Base-by-base conservation (phyloP, 2,888 invertebrate species). In the Yponomeuta cagnagella region DNA sequence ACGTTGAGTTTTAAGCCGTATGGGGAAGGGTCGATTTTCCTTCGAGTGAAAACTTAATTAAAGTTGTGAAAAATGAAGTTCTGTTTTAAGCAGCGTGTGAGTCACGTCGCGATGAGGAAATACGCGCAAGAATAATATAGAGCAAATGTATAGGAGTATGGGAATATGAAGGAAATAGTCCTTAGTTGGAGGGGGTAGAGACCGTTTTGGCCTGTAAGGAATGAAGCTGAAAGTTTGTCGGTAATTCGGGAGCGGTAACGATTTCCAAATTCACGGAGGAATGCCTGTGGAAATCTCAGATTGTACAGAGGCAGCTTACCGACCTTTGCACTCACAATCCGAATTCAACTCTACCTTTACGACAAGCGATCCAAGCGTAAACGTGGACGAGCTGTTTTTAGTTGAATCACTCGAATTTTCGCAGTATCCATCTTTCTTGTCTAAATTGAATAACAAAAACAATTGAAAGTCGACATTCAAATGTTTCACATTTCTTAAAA, bases 101-200 rank as follows among this genome's bases (percentile, higher is more conserved):
- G 84, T 90, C 91, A 90, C 64, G 83, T 77, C 80, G 83, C 84
- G 86, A 89, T 88, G 89, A 90, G 90, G 91, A 90, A 90, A 90
- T 89, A 89, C 89, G 88, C 87, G 89, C 88, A 23, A 23, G 63
- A 70, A 63, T 70, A 33, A 68, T 68, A 48, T 69, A 69, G 52
- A 69, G 52, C 58, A 69, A 69, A 69, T 31, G 30, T 69, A 1
- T 23, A 58, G 48, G 48, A 23, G 12, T 10, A 43, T n/a, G 37
- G 15, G 23, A 68, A 52, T 33, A 3, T 63, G 63, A 2, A 37
- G 8, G 10, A 15, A n/a, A 37, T 63, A 4, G 15, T 15, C 3
- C 63, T 48, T 68, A 15, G 15, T 4, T 37, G 10, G 10, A 30
- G 12, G 52, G 10, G 30, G 10, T 68, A 68, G 31, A 68, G 68